Evolutionary conservation across 2,888 invertebrate genomes (phyloP).

Genomic region (Acanthococcus lagerstroemiae): DNA sequence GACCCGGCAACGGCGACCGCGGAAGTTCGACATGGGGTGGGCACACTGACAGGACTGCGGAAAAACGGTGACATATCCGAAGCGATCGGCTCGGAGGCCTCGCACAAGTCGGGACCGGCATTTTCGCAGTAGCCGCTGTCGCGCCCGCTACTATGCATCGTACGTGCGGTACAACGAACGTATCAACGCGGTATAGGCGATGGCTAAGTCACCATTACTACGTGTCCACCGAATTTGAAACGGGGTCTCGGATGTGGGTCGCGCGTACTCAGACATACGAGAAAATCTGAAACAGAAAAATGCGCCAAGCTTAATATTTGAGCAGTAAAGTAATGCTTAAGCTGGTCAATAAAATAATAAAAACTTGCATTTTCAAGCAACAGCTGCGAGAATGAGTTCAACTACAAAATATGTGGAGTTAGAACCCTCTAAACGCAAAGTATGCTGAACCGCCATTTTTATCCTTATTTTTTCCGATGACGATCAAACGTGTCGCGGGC

Average conservation of each 20-base stretch:
- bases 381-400: too few relatives aligned
- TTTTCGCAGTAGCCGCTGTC: conserved; percentile 28
- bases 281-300: background rate
- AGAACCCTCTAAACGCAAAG: too few relatives aligned
- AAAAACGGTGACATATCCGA: background rate
- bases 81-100: background rate
- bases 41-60: background rate
- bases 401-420: too few relatives aligned
- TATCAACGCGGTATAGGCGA: background rate
- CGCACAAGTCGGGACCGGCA: conserved; percentile 17
- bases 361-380: too few relatives aligned
- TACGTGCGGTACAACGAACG: conserved; percentile 9
- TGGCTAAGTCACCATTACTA: conserved; percentile 18
- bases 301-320: too few relatives aligned
- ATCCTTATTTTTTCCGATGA: too few relatives aligned
- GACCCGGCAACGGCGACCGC: too few relatives aligned
- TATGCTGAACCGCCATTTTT: too few relatives aligned
- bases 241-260: too few relatives aligned
- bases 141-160: conserved; percentile 29
- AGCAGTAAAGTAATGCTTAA: too few relatives aligned
- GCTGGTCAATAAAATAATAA: background rate
- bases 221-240: conserved; percentile 2
- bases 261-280: too few relatives aligned
- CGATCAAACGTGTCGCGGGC: too few relatives aligned
- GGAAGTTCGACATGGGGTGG: background rate